Percentiles rank a stretch among this genome's conserved stretches.
phyloP scores from a whole-genome alignment of 1,140 invertebrate species.

The Anagrus nilaparvatae region DNA sequence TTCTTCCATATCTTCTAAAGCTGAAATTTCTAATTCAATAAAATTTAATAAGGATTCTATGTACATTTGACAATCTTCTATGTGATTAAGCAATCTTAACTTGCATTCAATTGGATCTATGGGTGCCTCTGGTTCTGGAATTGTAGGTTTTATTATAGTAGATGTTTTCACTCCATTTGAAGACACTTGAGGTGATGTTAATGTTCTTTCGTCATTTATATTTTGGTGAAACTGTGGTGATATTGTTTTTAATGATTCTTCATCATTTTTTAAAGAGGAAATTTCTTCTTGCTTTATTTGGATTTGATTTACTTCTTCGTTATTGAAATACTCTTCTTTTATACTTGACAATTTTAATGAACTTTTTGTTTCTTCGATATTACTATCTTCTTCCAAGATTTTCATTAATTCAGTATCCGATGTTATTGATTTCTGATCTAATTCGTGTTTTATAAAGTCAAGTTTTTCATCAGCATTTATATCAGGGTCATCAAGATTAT shows the following conservation, averaged over 20 bases:
- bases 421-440: slow-evolving; percentile 34
- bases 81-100: slow-evolving; percentile 64
- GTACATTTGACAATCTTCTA: slow-evolving; percentile 62
- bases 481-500: not conserved
- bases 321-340: too few relatives aligned
- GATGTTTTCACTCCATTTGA: not conserved
- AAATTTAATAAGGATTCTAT: slow-evolving; percentile 60
- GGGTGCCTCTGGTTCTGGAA: slow-evolving; percentile 68
- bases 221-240: too few relatives aligned
- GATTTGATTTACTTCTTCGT: slow-evolving; percentile 22
- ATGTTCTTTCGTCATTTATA: too few relatives aligned
- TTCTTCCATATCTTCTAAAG: slow-evolving; percentile 3
- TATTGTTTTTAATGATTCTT: too few relatives aligned
- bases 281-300: slow-evolving; percentile 16
- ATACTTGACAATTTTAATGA: slow-evolving; percentile 19
- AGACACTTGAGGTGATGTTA: too few relatives aligned
- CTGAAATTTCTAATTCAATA: slow-evolving; percentile 61
- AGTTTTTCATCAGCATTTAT: slow-evolving; percentile 1
- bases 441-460: slow-evolving; percentile 23
- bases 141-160: slow-evolving; percentile 26
- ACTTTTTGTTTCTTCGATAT: slow-evolving; percentile 27
- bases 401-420: slow-evolving; percentile 39
- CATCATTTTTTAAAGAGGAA: not conserved
- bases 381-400: slow-evolving; percentile 38
- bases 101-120: slow-evolving; percentile 71